A percentile compares a stretch with the other conserved stretches of the same genome.
phyloP scores from a whole-genome alignment of 2,797 vertebrate species.

The Coranthus polyacanthus region DNA sequence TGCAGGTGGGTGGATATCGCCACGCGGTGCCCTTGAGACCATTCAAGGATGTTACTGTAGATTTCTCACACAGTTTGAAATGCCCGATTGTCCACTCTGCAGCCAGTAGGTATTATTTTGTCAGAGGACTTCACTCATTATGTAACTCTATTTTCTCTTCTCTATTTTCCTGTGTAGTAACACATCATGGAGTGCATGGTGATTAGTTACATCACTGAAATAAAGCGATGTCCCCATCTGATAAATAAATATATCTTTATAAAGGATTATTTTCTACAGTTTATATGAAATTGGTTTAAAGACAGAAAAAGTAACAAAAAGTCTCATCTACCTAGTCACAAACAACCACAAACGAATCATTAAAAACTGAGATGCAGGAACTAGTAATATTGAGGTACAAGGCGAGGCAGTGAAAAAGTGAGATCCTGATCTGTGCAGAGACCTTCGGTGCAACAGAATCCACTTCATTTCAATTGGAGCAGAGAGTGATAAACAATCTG shows the following conservation, averaged over 20 bases:
- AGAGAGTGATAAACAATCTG: constrained; percentile 81
- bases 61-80: constrained; percentile 1
- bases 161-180: too few relatives aligned
- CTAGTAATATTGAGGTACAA: constrained; percentile 14
- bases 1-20: constrained; percentile 34
- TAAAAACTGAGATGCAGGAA: constrained; percentile 3
- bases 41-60: constrained; percentile 4
- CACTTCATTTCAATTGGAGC: constrained; percentile 82
- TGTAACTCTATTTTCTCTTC: neutral
- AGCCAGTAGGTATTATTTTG: too few relatives aligned
- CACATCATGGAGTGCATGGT: too few relatives aligned
- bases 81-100: neutral
- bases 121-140: neutral
- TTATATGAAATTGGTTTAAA: constrained; percentile 6
- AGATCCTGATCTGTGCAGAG: constrained; percentile 61
- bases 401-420: constrained; percentile 14
- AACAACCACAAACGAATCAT: constrained; percentile 3
- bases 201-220: too few relatives aligned
- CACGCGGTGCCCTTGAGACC: constrained; percentile 13
- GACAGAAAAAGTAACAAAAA: constrained; percentile 5
- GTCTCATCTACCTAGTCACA: constrained; percentile 8
- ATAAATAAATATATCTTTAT: too few relatives aligned
- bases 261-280: neutral
- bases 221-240: too few relatives aligned
- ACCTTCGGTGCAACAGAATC: constrained; percentile 69